phyloP scores from a whole-genome alignment of 2,797 vertebrate genomes.

The Sardinella longiceps region DNA sequence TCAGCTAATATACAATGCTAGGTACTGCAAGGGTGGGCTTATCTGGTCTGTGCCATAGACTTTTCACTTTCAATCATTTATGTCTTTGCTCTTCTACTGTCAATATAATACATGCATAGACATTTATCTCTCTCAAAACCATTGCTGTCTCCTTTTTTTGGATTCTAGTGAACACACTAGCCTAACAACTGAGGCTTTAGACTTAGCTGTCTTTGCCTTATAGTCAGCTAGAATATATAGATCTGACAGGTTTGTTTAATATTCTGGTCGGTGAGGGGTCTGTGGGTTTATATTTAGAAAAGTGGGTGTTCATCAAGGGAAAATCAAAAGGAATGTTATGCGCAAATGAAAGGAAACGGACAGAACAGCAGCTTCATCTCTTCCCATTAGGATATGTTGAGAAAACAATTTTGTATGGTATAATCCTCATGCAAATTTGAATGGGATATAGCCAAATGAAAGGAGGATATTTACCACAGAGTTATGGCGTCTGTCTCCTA shows the following conservation, averaged over 20 bases:
- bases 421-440: too few species aligned
- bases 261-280: neutral
- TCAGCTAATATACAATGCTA: neutral
- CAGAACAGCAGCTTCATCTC: neutral
- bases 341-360: neutral
- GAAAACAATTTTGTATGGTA: too few species aligned
- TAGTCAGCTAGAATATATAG: neutral
- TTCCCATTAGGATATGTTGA: neutral
- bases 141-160: neutral
- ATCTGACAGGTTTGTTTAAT: neutral
- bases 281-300: neutral
- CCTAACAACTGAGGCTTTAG: neutral
- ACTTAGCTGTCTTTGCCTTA: neutral
- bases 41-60: neutral
- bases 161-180: neutral
- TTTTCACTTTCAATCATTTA: neutral
- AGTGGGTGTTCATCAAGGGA: neutral
- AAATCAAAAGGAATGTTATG: conserved; percentile 12
- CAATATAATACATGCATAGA: neutral
- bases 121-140: neutral
- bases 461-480: too few species aligned
- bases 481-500: too few species aligned
- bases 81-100: neutral
- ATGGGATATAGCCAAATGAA: too few species aligned
- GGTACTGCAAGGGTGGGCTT: neutral